Conservation (phyloP, 1,140 invertebrate species). For the Hypothenemus hampei region DNA sequence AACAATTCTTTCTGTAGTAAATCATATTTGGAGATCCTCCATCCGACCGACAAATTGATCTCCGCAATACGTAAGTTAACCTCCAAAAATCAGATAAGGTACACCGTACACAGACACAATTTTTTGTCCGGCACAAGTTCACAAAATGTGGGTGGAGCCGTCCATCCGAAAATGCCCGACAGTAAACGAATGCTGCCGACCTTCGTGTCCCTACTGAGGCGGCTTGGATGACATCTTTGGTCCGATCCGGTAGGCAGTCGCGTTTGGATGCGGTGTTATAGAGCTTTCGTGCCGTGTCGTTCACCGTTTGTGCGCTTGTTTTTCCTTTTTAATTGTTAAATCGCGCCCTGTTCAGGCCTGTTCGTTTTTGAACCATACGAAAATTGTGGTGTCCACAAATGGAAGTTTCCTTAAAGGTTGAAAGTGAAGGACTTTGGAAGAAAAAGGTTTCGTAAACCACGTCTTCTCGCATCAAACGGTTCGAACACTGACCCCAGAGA, state of each 20-base stretch:
- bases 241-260: constrained; percentile 14
- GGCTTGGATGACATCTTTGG: constrained; percentile 28
- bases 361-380: too few relatives aligned
- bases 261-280: constrained; percentile 20
- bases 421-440: too few relatives aligned
- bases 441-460: too few relatives aligned
- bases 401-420: too few relatives aligned
- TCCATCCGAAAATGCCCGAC: constrained; percentile 19
- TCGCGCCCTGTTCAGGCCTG: constrained; percentile 4
- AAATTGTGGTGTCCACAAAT: too few relatives aligned
- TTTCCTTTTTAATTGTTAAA: too few relatives aligned
- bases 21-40: background rate
- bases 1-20: too few relatives aligned
- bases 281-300: too few relatives aligned
- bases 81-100: constrained; percentile 23
- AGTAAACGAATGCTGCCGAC: constrained; percentile 14
- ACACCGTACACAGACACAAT: constrained; percentile 16
- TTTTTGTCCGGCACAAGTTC: constrained; percentile 22
- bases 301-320: too few relatives aligned
- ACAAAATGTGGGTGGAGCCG: constrained; percentile 29
- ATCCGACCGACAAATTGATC: constrained; percentile 17
- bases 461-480: background rate
- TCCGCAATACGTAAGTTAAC: constrained; percentile 18
- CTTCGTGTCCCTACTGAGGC: constrained; percentile 18
- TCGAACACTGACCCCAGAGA: constrained; percentile 16